Percentiles rank a stretch among this genome's conserved stretches.
phyloP scores from a whole-genome alignment of 2,113 vertebrate genomes.

The Alaudala cheleensis region DNA sequence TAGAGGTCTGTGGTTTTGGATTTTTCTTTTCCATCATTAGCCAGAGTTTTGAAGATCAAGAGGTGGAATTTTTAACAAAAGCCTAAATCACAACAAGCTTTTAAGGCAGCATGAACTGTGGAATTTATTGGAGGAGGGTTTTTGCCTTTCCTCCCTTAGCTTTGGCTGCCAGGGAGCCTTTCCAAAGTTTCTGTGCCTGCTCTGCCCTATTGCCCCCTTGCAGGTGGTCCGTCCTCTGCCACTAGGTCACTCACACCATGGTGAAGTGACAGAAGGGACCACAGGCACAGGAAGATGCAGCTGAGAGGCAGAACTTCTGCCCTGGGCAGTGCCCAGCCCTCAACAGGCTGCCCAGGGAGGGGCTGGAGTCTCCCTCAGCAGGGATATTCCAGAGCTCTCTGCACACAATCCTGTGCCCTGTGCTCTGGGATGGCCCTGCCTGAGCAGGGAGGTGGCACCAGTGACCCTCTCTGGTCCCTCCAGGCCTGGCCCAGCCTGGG shows the following conservation, averaged over 20 bases:
- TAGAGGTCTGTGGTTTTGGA: slow-evolving; percentile 10
- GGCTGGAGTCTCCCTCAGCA: not conserved
- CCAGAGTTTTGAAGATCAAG: slow-evolving; percentile 25
- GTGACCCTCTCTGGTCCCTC: not conserved
- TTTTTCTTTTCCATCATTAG: slow-evolving; percentile 54
- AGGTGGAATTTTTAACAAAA: slow-evolving; percentile 46
- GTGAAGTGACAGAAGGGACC: not conserved
- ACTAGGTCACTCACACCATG: not conserved
- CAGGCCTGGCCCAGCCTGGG: rapidly evolving
- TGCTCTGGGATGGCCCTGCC: not conserved
- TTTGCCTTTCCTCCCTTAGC: not conserved
- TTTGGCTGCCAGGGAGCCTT: slow-evolving; percentile 15
- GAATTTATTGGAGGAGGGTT: slow-evolving; percentile 1
- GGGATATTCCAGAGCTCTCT: not conserved
- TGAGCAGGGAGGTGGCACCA: not conserved
- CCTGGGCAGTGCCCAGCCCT: not conserved
- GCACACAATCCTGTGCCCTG: not conserved
- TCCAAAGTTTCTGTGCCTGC: not conserved
- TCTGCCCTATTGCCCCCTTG: not conserved
- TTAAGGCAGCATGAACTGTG: not conserved
- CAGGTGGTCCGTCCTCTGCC: not conserved
- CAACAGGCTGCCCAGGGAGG: not conserved
- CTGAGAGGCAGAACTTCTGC: rapidly evolving
- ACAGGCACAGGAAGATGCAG: rapidly evolving
- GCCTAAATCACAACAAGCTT: not conserved